A percentile compares a stretch with the other conserved stretches of the same genome.
Conservation (phyloP, 2,113 vertebrate genomes). For the Blennius ocellaris region DNA sequence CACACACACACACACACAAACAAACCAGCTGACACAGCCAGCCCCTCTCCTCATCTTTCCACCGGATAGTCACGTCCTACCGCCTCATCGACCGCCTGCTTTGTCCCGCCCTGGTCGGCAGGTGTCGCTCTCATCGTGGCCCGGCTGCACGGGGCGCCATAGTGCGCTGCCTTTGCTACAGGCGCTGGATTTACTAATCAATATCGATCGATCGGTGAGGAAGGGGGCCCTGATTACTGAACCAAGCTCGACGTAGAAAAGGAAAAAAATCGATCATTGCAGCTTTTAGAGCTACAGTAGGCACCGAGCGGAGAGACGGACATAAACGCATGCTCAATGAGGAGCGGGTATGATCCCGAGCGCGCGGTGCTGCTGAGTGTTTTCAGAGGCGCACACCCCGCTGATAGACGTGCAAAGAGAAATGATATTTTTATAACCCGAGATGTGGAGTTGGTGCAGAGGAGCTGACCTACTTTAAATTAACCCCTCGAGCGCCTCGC, state of each 20-base stretch:
- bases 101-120: conserved; percentile 63
- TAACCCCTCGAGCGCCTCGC: neutral
- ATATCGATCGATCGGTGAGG: conserved; percentile 87
- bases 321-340: conserved; percentile 75
- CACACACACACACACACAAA: neutral
- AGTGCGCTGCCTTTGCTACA: conserved; percentile 79
- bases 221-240: conserved; percentile 88
- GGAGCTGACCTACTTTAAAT: conserved; percentile 60
- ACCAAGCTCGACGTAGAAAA: conserved; percentile 84
- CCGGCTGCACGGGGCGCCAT: conserved; percentile 66
- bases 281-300: conserved; percentile 87
- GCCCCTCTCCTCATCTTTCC: conserved; percentile 19
- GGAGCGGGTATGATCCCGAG: conserved; percentile 62
- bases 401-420: conserved; percentile 33
- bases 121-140: conserved; percentile 81
- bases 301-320: conserved; percentile 76
- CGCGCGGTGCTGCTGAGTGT: conserved; percentile 55
- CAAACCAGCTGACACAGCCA: conserved; percentile 22
- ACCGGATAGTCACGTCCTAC: conserved; percentile 51
- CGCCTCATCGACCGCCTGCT: conserved; percentile 57
- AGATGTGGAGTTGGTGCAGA: conserved; percentile 35
- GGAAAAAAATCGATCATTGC: conserved; percentile 85
- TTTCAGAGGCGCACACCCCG: conserved; percentile 58
- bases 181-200: conserved; percentile 85
- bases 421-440: conserved; percentile 46